A percentile compares a stretch with the other conserved stretches of the same genome.
These are phyloP conservation scores for Erebia epiphron DNA, from an alignment of 2,888 invertebrate species.

Conservation along the genomic window DNA sequence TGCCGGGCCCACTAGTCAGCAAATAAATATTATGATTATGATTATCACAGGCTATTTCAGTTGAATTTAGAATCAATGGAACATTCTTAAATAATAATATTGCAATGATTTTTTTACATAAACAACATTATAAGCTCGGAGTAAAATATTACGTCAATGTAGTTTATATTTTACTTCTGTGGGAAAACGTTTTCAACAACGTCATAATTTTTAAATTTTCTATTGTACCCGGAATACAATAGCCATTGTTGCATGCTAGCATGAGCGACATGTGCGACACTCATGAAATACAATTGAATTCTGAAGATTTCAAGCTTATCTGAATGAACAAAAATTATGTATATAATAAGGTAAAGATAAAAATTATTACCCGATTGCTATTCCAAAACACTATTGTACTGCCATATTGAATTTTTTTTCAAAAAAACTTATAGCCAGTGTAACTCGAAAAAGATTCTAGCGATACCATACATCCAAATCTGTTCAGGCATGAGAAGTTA, in stretches of 20 bases:
- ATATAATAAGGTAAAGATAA: not conserved
- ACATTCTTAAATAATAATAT: too few relatives aligned
- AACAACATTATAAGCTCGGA: not conserved
- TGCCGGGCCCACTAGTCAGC: too few relatives aligned
- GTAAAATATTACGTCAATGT: not conserved
- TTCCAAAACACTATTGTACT: too few relatives aligned
- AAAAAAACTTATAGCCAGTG: too few relatives aligned
- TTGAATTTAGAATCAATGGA: too few relatives aligned
- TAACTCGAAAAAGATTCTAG: too few relatives aligned
- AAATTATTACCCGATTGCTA: too few relatives aligned
- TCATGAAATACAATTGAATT: constrained; percentile 24
- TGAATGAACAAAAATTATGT: constrained; percentile 1
- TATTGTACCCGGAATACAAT: constrained; percentile 29
- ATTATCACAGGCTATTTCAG: too few relatives aligned
- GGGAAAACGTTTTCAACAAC: constrained; percentile 23
- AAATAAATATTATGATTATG: too few relatives aligned
- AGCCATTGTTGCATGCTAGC: constrained; percentile 33
- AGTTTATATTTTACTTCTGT: constrained; percentile 1
- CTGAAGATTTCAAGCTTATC: constrained; percentile 12
- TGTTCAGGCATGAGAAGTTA: too few relatives aligned
- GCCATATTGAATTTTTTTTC: too few relatives aligned
- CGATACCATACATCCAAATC: too few relatives aligned
- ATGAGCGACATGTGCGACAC: constrained; percentile 27
- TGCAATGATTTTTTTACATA: not conserved
- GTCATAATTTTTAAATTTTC: constrained; percentile 25